Evolutionary conservation across 2,797 vertebrate genomes (phyloP).

Genomic region (Crossoptilon crossoptilon): DNA sequence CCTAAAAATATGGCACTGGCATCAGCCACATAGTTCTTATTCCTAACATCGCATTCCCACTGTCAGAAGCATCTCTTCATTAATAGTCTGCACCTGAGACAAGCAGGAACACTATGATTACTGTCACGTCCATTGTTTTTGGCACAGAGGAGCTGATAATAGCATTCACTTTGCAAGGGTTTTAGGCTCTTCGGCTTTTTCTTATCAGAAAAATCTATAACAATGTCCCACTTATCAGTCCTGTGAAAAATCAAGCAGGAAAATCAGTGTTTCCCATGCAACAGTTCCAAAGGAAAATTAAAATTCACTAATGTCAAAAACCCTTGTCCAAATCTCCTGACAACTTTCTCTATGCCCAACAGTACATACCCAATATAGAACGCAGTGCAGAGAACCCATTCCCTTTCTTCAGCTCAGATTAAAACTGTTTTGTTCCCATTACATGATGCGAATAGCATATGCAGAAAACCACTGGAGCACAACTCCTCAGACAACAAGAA

Average conservation of each 20-base stretch:
- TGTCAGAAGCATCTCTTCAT: neutral
- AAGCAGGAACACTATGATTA: neutral
- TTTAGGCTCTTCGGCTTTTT: neutral
- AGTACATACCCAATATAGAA: neutral
- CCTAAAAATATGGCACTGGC: neutral
- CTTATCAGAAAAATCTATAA: neutral
- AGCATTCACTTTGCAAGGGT: neutral
- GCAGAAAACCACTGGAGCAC: neutral
- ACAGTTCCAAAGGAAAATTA: neutral
- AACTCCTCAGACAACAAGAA: fast-evolving
- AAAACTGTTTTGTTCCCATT: neutral
- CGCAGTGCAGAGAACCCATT: neutral
- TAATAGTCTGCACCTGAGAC: neutral
- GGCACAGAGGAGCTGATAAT: neutral
- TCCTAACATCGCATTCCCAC: neutral
- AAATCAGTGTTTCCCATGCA: neutral
- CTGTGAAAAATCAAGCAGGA: neutral
- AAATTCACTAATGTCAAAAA: neutral
- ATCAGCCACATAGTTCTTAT: fast-evolving
- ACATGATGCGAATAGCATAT: fast-evolving
- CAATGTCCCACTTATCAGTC: neutral
- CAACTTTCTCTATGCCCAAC: neutral
- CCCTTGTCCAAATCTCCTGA: neutral
- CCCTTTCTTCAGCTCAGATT: neutral
- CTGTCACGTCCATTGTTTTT: neutral